Evolutionary conservation across 2,888 invertebrate species (phyloP).

Genomic region (Eupeodes luniger): DNA sequence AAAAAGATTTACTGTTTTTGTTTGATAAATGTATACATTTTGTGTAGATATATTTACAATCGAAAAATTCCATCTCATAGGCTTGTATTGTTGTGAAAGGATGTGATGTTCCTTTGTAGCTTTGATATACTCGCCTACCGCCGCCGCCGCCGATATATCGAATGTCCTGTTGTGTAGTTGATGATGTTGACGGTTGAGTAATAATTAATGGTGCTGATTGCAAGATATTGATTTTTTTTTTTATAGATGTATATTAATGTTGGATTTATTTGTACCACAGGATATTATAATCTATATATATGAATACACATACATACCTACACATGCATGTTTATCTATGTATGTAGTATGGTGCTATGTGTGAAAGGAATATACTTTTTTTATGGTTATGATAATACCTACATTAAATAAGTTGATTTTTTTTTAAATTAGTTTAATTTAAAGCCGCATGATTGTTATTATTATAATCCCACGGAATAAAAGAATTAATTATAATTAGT

Average conservation of each 20-base stretch:
- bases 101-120: conserved; percentile 24
- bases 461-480: conserved; percentile 20
- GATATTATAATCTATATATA: background rate
- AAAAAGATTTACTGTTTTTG: background rate
- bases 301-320: too few species aligned
- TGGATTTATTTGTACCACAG: conserved; percentile 10
- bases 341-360: background rate
- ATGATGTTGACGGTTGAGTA: conserved; percentile 44
- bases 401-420: conserved; percentile 9
- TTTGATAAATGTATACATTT: background rate
- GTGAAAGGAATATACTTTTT: background rate
- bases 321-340: background rate
- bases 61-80: conserved; percentile 64
- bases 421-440: conserved; percentile 34
- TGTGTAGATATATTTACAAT: conserved; percentile 56
- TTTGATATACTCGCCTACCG: background rate
- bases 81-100: conserved; percentile 74
- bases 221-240: conserved; percentile 65
- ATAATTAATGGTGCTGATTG: conserved; percentile 54
- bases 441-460: conserved; percentile 28
- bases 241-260: background rate
- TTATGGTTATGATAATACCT: background rate
- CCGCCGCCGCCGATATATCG: background rate
- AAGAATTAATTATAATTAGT: conserved; percentile 21
- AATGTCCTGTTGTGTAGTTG: conserved; percentile 17